Conservation (phyloP, 2,113 vertebrate species). For the Marmota flaviventris region DNA sequence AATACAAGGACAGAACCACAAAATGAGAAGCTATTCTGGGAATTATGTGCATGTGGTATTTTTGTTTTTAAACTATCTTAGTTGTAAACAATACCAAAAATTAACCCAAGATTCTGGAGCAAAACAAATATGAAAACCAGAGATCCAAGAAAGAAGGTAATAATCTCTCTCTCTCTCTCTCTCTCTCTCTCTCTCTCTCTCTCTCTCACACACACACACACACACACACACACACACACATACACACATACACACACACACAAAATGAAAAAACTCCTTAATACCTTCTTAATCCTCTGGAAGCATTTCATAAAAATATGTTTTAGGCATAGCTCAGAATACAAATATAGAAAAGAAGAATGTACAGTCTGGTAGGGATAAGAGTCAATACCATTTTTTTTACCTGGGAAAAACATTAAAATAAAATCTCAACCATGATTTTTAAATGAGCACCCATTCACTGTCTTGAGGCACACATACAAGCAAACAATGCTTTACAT, state of each 20-base stretch:
- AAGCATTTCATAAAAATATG: not conserved
- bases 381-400: not conserved
- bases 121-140: not conserved
- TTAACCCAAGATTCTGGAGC: not conserved
- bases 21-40: not conserved
- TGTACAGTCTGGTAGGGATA: not conserved
- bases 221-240: not conserved
- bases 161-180: too few species aligned
- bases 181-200: too few species aligned
- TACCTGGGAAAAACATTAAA: not conserved
- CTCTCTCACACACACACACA: not conserved
- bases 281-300: not conserved
- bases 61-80: not conserved
- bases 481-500: not conserved
- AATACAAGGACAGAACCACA: not conserved
- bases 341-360: not conserved
- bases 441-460: not conserved
- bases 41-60: not conserved
- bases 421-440: conserved; percentile 13
- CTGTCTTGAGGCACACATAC: not conserved
- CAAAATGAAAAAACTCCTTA: not conserved
- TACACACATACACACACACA: not conserved
- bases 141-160: not conserved
- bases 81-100: not conserved
- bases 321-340: not conserved